These are phyloP conservation scores for Fregetta grallaria DNA, from an alignment of 2,113 vertebrate species.

Conservation along the genomic window DNA sequence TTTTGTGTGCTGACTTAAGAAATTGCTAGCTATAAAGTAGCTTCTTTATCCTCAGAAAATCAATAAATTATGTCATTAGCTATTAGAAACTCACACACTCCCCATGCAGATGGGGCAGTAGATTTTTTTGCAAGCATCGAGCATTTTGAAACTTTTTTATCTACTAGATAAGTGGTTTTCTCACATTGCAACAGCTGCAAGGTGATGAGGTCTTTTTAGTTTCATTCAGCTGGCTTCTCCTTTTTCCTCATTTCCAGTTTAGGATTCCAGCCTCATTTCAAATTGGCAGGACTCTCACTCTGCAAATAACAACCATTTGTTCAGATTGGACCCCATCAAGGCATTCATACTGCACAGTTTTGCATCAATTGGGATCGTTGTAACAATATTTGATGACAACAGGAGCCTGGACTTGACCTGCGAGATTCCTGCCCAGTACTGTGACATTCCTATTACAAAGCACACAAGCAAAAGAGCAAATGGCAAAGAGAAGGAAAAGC, in stretches of 20 bases:
- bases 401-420: not conserved
- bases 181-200: not conserved
- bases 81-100: not conserved
- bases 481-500: not conserved
- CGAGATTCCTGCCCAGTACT: not conserved
- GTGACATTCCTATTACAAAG: not conserved
- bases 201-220: not conserved
- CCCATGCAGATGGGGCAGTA: not conserved
- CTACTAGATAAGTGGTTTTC: not conserved
- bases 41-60: constrained; percentile 3
- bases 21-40: not conserved
- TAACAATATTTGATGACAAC: not conserved
- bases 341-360: not conserved
- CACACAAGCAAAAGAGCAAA: not conserved
- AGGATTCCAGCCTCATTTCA: not conserved
- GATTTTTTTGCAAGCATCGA: not conserved
- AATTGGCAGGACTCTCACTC: not conserved
- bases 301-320: not conserved
- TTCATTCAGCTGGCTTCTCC: not conserved
- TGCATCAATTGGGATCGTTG: not conserved
- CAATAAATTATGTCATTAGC: constrained; percentile 13
- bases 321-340: not conserved
- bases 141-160: not conserved
- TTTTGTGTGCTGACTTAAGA: constrained; percentile 26
- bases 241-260: not conserved